A percentile compares a stretch with the other conserved stretches of the same genome.
These are phyloP conservation scores for Callaeas wilsoni DNA, from an alignment of 2,113 vertebrate species.

Conservation along the genomic window DNA sequence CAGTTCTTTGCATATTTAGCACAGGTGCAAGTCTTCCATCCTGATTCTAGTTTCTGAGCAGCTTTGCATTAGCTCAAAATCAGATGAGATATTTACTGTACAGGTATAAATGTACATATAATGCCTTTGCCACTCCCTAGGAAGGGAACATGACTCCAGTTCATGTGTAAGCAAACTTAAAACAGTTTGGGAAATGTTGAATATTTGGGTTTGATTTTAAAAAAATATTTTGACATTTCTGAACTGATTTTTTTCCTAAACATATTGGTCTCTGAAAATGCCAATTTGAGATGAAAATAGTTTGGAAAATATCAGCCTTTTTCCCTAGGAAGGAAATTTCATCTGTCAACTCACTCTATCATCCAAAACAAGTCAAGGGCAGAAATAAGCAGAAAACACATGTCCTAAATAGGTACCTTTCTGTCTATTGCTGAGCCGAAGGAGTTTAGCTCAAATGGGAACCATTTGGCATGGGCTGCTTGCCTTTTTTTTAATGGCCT, in stretches of 20 bases:
- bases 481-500: constrained; percentile 37
- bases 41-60: neutral
- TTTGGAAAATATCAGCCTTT: constrained; percentile 46
- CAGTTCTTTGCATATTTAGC: neutral
- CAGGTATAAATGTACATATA: neutral
- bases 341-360: constrained; percentile 31
- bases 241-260: constrained; percentile 34
- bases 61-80: neutral
- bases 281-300: constrained; percentile 49
- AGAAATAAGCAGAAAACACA: constrained; percentile 47
- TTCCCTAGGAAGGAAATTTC: constrained; percentile 39
- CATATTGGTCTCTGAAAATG: constrained; percentile 6
- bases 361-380: constrained; percentile 49
- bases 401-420: constrained; percentile 23
- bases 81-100: neutral
- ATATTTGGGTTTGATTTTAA: constrained; percentile 14
- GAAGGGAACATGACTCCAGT: neutral
- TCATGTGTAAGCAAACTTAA: neutral
- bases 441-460: constrained; percentile 25
- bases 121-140: neutral
- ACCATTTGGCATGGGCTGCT: constrained; percentile 7
- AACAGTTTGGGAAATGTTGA: neutral
- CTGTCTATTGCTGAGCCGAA: constrained; percentile 6
- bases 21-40: neutral
- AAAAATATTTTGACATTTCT: constrained; percentile 45